Conservation (phyloP, 2,113 vertebrate species). For the Pao palembangensis region DNA sequence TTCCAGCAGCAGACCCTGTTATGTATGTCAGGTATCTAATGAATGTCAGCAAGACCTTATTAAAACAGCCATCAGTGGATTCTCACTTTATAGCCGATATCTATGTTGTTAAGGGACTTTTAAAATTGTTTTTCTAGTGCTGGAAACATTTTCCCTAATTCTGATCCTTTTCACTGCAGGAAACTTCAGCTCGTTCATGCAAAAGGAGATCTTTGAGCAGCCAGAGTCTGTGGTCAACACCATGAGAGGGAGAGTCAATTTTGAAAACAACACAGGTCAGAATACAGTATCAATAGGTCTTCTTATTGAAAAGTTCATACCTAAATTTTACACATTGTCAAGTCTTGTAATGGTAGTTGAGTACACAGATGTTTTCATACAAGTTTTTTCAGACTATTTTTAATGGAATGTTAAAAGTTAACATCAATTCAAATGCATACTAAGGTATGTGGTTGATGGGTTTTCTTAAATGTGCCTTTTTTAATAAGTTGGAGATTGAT, state of each 20-base stretch:
- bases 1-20: neutral
- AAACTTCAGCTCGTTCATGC: slow-evolving; percentile 98
- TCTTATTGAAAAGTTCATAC: neutral
- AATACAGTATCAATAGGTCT: neutral
- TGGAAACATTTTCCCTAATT: slow-evolving; percentile 32
- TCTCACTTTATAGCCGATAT: slow-evolving; percentile 27
- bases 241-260: slow-evolving; percentile 98
- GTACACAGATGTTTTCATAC: too few relatives aligned
- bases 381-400: too few relatives aligned
- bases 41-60: slow-evolving; percentile 24
- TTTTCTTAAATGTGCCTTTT: neutral
- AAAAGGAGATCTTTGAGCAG: slow-evolving; percentile 99
- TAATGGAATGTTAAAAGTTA: too few relatives aligned
- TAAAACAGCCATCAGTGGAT: slow-evolving; percentile 1
- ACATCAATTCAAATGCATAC: too few relatives aligned
- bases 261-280: slow-evolving; percentile 93
- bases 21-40: slow-evolving; percentile 1
- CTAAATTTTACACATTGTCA: too few relatives aligned
- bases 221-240: slow-evolving; percentile 98
- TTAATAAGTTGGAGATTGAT: neutral
- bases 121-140: slow-evolving; percentile 2
- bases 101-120: slow-evolving; percentile 14
- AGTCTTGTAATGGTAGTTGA: too few relatives aligned
- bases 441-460: too few relatives aligned
- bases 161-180: slow-evolving; percentile 70